These are phyloP conservation scores for Oxytorus armatus DNA, from an alignment of 2,888 invertebrate species.

Conservation along the genomic window DNA sequence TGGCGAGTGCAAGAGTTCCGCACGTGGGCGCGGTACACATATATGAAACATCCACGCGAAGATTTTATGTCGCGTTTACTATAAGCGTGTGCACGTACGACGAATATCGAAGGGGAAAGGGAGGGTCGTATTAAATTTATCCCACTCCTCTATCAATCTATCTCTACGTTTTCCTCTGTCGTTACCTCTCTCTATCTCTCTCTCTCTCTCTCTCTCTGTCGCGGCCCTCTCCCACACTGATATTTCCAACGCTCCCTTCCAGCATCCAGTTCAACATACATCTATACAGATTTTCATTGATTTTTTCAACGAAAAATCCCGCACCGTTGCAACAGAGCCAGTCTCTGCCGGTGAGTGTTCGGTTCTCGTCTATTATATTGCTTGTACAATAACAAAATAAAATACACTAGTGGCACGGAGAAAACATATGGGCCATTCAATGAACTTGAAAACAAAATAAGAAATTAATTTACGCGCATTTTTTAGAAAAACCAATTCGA, in stretches of 20 bases:
- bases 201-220: slow-evolving; percentile 49
- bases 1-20: slow-evolving; percentile 29
- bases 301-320: slow-evolving; percentile 25
- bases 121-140: slow-evolving; percentile 47
- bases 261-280: neutral
- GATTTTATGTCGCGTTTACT: slow-evolving; percentile 56
- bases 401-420: neutral
- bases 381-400: slow-evolving; percentile 1
- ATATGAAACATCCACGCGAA: slow-evolving; percentile 50
- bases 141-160: slow-evolving; percentile 50
- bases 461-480: too few relatives aligned
- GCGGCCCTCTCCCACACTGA: slow-evolving; percentile 45
- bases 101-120: neutral
- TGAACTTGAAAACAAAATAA: neutral
- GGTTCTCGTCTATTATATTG: neutral
- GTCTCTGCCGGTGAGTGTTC: slow-evolving; percentile 11
- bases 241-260: slow-evolving; percentile 42
- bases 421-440: neutral
- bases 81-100: neutral
- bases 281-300: slow-evolving; percentile 14
- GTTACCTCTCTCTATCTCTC: slow-evolving; percentile 4
- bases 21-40: slow-evolving; percentile 40
- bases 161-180: slow-evolving; percentile 42
- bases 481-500: too few relatives aligned
- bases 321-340: slow-evolving; percentile 16